Base-by-base conservation (phyloP, 2,797 vertebrate genomes). In the Poeciliopsis gracilis region DNA sequence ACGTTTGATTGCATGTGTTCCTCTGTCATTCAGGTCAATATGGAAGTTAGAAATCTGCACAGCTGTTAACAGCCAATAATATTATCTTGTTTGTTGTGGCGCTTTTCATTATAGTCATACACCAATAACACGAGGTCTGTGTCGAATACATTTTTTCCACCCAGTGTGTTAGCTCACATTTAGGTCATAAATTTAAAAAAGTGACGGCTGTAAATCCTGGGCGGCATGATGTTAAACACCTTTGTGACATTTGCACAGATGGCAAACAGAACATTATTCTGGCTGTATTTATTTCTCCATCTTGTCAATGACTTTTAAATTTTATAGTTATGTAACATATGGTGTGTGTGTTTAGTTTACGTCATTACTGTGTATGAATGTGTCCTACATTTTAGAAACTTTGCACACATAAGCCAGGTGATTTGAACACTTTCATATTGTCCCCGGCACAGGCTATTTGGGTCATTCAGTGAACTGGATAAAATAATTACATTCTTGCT, bases 401-500 rank as follows among this genome's bases (percentile, higher is more conserved):
- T 43, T 43, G 66, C 20, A n/a, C 66, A 25, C 38, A n/a, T 69
- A 69, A 43, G 66, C 66, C 86, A 82, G 83, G 79, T 86, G 84
- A 69, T 77, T 67, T 0, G 15, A 47, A 83, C 80, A 55, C 74
- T 81, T 74, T 90, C 41, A 81, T 88, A 81, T 74, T 82, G 51
- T 83, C 76, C 79, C 69, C 72, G 46, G 80, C 25, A 69, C 47
- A n/a, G 74, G 81, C 67, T 77, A 47, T 85, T 80, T 10, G 15
- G 79, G 78, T 90, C 75, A 80, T 87, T 72, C 55, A 49, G 70
- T 75, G 61, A 88, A 84, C 47, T 38, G 55, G 47, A 57, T 41
- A 11, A 88, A 82, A 77, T 77, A 81, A 86, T 91, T 63, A 23
- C 86, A 85, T 77, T 83, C 81, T 69, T 82, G 78, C 82, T 25